Evolutionary conservation across 2,113 vertebrate species (phyloP).

Genomic region (Sclerurus mexicanus): DNA sequence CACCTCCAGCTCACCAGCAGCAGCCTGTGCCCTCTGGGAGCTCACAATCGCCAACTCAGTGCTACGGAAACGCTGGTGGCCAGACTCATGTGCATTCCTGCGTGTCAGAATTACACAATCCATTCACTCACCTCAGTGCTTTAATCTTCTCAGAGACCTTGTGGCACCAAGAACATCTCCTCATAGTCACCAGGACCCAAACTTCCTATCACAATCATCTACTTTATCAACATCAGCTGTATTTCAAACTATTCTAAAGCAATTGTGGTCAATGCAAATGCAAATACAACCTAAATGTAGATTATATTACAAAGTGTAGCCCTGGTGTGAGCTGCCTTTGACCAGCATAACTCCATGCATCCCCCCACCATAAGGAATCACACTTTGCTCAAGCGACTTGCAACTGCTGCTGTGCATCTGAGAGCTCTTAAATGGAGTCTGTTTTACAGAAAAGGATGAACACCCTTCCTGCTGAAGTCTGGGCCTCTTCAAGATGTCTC

Average conservation of each 20-base stretch:
- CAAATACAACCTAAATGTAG: not conserved
- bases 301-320: not conserved
- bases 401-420: conserved; percentile 42
- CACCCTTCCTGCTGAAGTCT: not conserved
- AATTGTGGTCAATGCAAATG: not conserved
- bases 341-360: not conserved
- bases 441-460: not conserved
- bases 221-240: not conserved
- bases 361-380: not conserved
- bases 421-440: not conserved
- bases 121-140: not conserved
- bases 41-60: not conserved
- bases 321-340: not conserved
- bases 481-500: conserved; percentile 32
- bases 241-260: not conserved
- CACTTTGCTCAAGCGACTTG: not conserved
- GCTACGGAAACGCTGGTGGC: not conserved
- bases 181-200: not conserved
- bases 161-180: not conserved
- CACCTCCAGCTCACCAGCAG: not conserved
- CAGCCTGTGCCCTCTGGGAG: not conserved
- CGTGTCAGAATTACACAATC: accelerated
- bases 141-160: not conserved
- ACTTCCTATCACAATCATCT: not conserved
- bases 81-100: not conserved